Evolutionary conservation across 30 jellyfish, hydroid and myxozoan genomes (phyloP).

Genomic region (Chironex yamaguchii): DNA sequence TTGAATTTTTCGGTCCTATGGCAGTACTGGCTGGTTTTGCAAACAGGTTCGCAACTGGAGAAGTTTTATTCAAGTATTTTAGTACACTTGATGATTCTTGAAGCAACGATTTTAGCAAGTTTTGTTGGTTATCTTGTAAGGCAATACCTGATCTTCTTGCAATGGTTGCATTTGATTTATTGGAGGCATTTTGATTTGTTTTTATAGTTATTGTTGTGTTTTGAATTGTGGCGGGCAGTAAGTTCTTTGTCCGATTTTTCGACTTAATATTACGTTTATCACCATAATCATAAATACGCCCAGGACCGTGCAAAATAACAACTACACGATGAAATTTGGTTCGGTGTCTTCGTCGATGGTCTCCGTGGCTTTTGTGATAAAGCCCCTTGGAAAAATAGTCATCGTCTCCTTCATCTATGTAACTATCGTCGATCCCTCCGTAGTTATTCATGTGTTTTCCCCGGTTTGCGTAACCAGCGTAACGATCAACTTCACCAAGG

Average conservation of each 20-base stretch:
- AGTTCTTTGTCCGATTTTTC: not conserved
- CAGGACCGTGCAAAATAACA: slow-evolving; percentile 77
- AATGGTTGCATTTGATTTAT: not conserved
- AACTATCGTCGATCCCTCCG: not conserved
- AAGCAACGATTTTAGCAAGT: not conserved
- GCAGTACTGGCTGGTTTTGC: not conserved
- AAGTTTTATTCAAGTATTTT: not conserved
- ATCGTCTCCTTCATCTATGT: not conserved
- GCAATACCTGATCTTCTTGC: slow-evolving; percentile 8
- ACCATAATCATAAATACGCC: slow-evolving; percentile 2
- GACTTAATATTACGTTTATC: not conserved
- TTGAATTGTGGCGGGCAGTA: not conserved
- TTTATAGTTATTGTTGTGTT: too few species aligned
- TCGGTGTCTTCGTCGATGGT: slow-evolving; percentile 30
- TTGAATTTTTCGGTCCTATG: not conserved
- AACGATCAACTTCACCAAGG: not conserved
- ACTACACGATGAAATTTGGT: slow-evolving; percentile 60
- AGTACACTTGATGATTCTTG: not conserved
- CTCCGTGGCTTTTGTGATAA: not conserved
- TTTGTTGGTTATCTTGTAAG: not conserved
- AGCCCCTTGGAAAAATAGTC: not conserved
- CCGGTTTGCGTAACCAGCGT: not conserved
- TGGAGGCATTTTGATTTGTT: not conserved
- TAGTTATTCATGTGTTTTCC: not conserved
- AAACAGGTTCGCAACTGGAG: too few species aligned